Conservation (phyloP, 1,140 invertebrate species). For the Chrysomallon squamiferum region DNA sequence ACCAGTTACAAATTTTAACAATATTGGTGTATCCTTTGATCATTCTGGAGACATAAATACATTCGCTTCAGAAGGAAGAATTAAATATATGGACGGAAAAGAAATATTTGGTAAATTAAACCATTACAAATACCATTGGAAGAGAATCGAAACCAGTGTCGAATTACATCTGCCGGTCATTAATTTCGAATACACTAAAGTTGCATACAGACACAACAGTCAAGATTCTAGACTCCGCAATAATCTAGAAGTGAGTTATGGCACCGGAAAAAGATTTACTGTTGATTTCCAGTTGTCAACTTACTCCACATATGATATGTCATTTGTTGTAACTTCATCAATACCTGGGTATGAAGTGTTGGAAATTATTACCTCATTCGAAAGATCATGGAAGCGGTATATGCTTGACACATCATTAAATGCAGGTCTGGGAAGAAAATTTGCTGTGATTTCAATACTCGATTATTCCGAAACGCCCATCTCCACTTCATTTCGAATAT, state of each 20-base stretch:
- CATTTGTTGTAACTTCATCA: background rate
- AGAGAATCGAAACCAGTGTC: slow-evolving; percentile 13
- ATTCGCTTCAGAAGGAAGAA: slow-evolving; percentile 18
- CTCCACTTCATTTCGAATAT: slow-evolving; percentile 19
- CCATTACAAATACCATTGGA: slow-evolving; percentile 11
- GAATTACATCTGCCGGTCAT: slow-evolving; percentile 23
- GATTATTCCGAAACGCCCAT: slow-evolving; percentile 12
- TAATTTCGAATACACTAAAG: slow-evolving; percentile 15
- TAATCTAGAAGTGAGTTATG: slow-evolving; percentile 19
- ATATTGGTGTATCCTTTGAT: slow-evolving; percentile 25
- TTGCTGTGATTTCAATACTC: background rate
- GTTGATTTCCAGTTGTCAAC: slow-evolving; percentile 13
- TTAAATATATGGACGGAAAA: slow-evolving; percentile 24
- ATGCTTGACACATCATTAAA: background rate
- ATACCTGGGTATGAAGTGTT: background rate
- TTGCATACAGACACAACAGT: slow-evolving; percentile 25
- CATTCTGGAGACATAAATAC: slow-evolving; percentile 20
- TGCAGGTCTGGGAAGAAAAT: background rate
- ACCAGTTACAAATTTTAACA: slow-evolving; percentile 18
- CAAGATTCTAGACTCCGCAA: slow-evolving; percentile 17
- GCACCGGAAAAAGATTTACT: slow-evolving; percentile 18
- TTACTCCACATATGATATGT: background rate
- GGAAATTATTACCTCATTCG: background rate
- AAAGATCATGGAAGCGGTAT: background rate
- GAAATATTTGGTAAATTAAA: slow-evolving; percentile 9